Base-by-base conservation (phyloP, 53 echinoderm and acorn worm genomes). In the Apostichopus leukothele region DNA sequence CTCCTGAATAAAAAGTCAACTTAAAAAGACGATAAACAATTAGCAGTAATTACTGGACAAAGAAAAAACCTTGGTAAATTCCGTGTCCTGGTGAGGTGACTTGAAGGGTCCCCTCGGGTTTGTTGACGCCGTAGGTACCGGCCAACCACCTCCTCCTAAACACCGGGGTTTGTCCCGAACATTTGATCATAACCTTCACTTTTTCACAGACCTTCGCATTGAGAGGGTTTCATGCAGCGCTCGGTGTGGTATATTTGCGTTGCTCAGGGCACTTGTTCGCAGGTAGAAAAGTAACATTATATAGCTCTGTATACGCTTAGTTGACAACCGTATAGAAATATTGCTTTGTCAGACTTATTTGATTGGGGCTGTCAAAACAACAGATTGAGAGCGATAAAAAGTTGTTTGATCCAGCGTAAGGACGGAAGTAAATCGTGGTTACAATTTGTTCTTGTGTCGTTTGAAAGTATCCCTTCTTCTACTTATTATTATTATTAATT, bases 321-420 rank as follows among this genome's bases (percentile, higher is more conserved):
- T 71, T 71, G 71, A 71, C 71, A 71, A 71, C n/a, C 39, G 71
- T 71, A 71, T 6, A 71, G 57, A 18, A 19, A 19, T 81, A 81
- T 76, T 39, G 54, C 81, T 81, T 59, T 52, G 81, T 59, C 60
- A 53, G 11, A 53, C 19, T 5, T n/a, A 51, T 81, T 81, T 81
- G 81, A 81, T 54, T 59, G 59, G 81, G 53, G 21, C 54, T 81
- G 81, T 81, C 81, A 81, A 81, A 81, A 81, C 81, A 81, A 55
- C 50, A 81, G 54, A 81, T 81, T 18, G 59, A 0, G 11, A 53
- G 5, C 20, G 81, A 81, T 81, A 81, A 59, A 39, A 39, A 7
- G 6, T 22, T 20, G 51, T 76, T 51, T 39, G 76, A 23, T 8
- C 57, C 57, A 57, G 57, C 1, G 1, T 9, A 57, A 57, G 7